Percentiles rank a stretch among this genome's conserved stretches.
Evolutionary conservation across 2,113 vertebrate genomes (phyloP).

Genomic region (Neogale vison): DNA sequence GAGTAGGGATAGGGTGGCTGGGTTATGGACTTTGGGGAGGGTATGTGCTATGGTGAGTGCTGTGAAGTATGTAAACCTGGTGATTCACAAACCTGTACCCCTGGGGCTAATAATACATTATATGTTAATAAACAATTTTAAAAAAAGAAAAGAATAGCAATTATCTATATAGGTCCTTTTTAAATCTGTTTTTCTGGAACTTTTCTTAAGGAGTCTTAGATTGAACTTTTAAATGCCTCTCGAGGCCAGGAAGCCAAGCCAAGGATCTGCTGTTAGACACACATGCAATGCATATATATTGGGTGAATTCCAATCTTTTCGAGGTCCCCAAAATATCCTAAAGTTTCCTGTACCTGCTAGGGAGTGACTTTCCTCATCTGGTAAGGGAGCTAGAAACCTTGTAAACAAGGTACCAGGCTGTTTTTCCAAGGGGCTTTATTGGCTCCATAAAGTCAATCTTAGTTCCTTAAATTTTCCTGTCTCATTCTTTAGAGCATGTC

Average conservation of each 20-base stretch:
- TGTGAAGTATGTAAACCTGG: too few relatives aligned
- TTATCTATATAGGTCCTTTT: background rate
- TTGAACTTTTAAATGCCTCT: background rate
- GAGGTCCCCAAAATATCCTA: background rate
- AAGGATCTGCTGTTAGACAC: background rate
- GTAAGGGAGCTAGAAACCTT: background rate
- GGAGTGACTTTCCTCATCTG: background rate
- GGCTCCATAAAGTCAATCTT: background rate
- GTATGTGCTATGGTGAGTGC: too few relatives aligned
- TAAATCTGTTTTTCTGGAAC: background rate
- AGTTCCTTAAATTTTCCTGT: background rate
- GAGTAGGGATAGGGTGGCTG: too few relatives aligned
- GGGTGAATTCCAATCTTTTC: background rate
- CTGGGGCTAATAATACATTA: too few relatives aligned
- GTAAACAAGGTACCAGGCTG: background rate
- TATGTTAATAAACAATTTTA: too few relatives aligned
- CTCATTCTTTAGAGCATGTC: background rate
- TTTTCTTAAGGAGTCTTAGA: background rate
- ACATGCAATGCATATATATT: background rate
- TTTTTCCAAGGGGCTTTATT: background rate
- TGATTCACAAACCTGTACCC: too few relatives aligned
- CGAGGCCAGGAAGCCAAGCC: background rate
- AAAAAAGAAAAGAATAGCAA: background rate
- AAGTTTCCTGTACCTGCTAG: background rate
- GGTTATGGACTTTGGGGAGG: too few relatives aligned